Conservation (phyloP, 1,140 invertebrate species). For the Drosophila parabipectinata region DNA sequence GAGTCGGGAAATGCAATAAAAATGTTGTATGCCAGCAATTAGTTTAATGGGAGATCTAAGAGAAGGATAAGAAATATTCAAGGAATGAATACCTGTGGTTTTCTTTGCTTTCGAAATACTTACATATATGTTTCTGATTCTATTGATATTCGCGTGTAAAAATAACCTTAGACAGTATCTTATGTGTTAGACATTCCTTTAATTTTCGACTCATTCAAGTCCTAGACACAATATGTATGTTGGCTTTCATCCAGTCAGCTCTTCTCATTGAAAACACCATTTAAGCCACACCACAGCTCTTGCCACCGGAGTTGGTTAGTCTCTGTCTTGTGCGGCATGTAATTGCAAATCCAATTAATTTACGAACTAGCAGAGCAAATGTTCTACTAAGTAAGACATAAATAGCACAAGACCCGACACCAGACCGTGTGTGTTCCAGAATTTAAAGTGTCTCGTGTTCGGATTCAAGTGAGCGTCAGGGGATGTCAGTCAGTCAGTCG, state of each 20-base stretch:
- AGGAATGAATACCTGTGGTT: slow-evolving; percentile 5
- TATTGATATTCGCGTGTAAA: slow-evolving; percentile 11
- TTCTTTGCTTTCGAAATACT: slow-evolving; percentile 8
- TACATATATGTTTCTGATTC: background rate
- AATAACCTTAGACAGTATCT: background rate
- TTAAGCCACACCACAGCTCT: background rate
- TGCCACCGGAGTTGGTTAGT: slow-evolving; percentile 10
- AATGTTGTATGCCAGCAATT: slow-evolving; percentile 65
- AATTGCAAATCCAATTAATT: slow-evolving; percentile 83
- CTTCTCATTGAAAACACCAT: slow-evolving; percentile 18
- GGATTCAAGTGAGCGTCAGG: slow-evolving; percentile 12
- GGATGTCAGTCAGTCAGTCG: background rate
- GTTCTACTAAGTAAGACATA: slow-evolving; percentile 79
- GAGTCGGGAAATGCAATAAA: slow-evolving; percentile 48
- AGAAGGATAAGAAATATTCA: slow-evolving; percentile 1
- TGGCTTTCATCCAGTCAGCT: slow-evolving; percentile 14
- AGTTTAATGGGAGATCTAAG: slow-evolving; percentile 56
- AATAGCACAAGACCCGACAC: slow-evolving; percentile 66
- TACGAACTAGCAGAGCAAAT: slow-evolving; percentile 75
- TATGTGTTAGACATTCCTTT: slow-evolving; percentile 2
- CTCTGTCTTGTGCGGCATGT: slow-evolving; percentile 51
- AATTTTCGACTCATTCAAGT: slow-evolving; percentile 13
- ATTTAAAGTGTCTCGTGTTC: slow-evolving; percentile 56
- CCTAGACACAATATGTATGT: slow-evolving; percentile 10
- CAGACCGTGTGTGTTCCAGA: slow-evolving; percentile 29